phyloP scores from a whole-genome alignment of 2,113 vertebrate genomes.

The Prionailurus bengalensis region DNA sequence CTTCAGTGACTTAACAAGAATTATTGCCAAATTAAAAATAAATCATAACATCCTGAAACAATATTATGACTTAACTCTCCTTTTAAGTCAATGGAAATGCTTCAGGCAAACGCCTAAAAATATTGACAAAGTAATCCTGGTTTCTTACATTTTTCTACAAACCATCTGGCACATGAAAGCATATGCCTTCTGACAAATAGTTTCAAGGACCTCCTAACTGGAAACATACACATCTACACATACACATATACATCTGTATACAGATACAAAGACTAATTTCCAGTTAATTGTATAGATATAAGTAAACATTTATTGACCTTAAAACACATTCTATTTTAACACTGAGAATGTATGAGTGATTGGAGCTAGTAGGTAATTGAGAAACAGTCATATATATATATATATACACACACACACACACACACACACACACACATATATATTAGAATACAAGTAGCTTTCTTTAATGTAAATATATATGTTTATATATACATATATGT shows the following conservation, averaged over 20 bases:
- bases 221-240: not conserved
- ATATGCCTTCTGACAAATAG: not conserved
- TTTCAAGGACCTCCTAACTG: not conserved
- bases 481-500: no score
- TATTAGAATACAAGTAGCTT: no score
- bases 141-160: constrained; percentile 31
- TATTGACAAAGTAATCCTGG: constrained; percentile 50
- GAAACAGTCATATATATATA: not conserved
- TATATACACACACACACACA: no score
- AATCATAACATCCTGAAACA: constrained; percentile 19
- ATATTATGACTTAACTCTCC: constrained; percentile 39
- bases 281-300: not conserved
- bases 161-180: constrained; percentile 3
- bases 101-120: constrained; percentile 31
- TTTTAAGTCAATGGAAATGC: constrained; percentile 39
- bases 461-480: no score
- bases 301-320: not conserved
- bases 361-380: not conserved
- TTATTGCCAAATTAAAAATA: not conserved
- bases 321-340: not conserved
- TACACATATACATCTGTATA: no score
- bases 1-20: not conserved
- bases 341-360: not conserved
- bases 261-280: not conserved
- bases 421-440: no score